A percentile compares a stretch with the other conserved stretches of the same genome.
These are phyloP conservation scores for Aurelia coerulea DNA, from an alignment of 30 jellyfish, hydroid and myxozoan genomes.

Conservation along the genomic window DNA sequence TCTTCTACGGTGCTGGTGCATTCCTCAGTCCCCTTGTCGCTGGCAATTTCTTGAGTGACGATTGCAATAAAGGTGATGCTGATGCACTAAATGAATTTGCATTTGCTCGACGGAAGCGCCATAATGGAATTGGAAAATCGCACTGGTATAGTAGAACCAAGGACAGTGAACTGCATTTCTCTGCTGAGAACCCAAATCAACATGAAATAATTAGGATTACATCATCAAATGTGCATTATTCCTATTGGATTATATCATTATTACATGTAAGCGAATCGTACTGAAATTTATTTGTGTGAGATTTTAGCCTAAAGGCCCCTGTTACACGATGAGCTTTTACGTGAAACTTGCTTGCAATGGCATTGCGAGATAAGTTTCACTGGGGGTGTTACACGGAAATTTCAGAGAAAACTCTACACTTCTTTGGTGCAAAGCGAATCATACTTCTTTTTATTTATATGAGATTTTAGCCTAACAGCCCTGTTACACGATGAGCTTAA, in stretches of 20 bases:
- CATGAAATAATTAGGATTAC: conserved; percentile 78
- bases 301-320: too few relatives aligned
- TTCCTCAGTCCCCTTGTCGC: conserved; percentile 98
- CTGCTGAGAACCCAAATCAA: conserved; percentile 50
- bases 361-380: too few relatives aligned
- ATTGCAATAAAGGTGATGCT: conserved; percentile 91
- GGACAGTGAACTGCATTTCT: conserved; percentile 58
- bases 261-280: conserved; percentile 64
- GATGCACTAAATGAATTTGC: conserved; percentile 89
- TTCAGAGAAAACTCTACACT: too few relatives aligned
- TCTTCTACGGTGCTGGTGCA: conserved; percentile 99
- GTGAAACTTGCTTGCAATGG: too few relatives aligned
- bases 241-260: conserved; percentile 84
- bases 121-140: conserved; percentile 83
- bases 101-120: conserved; percentile 88
- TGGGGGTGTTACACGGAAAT: too few relatives aligned
- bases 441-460: too few relatives aligned
- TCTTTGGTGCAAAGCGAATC: too few relatives aligned
- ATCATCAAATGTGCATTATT: conserved; percentile 82
- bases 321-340: too few relatives aligned
- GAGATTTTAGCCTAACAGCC: too few relatives aligned
- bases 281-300: too few relatives aligned
- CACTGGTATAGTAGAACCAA: conserved; percentile 77
- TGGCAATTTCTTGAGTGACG: conserved; percentile 93
- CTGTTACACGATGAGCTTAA: too few relatives aligned